Evolutionary conservation across 2,113 vertebrate genomes (phyloP).

Genomic region (Brachionichthys hirsutus): DNA sequence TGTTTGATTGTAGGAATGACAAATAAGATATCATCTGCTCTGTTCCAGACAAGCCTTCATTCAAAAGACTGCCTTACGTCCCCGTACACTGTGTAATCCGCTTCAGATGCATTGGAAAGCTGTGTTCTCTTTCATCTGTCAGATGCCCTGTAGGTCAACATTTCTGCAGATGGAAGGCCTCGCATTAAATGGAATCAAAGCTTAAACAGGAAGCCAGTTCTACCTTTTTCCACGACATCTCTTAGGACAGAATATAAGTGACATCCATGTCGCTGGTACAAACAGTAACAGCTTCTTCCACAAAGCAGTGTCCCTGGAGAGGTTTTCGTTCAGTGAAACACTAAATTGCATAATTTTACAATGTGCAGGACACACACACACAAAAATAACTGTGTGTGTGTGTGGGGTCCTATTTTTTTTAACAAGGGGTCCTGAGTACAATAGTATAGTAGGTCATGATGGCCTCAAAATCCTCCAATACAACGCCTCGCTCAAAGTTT

Average conservation of each 20-base stretch:
- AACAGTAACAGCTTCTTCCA: constrained; percentile 11
- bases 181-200: constrained; percentile 22
- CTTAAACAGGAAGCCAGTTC: neutral
- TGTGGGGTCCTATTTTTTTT: no score
- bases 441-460: no score
- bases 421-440: no score
- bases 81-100: constrained; percentile 45
- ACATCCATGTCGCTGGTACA: neutral
- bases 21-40: constrained; percentile 37
- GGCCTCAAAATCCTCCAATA: no score
- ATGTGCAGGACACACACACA: no score
- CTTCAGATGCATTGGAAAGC: constrained; percentile 40
- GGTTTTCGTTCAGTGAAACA: no score
- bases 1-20: constrained; percentile 55
- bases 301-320: neutral
- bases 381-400: no score
- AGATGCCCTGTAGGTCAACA: constrained; percentile 20
- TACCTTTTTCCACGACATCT: constrained; percentile 7
- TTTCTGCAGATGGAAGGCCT: constrained; percentile 8
- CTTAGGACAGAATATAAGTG: neutral
- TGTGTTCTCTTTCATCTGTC: constrained; percentile 42
- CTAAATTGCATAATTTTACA: no score
- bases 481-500: no score
- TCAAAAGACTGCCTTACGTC: constrained; percentile 20
- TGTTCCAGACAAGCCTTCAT: constrained; percentile 49